These are phyloP conservation scores for Eumaeus atala DNA, from an alignment of 1,140 invertebrate genomes.

Conservation along the genomic window DNA sequence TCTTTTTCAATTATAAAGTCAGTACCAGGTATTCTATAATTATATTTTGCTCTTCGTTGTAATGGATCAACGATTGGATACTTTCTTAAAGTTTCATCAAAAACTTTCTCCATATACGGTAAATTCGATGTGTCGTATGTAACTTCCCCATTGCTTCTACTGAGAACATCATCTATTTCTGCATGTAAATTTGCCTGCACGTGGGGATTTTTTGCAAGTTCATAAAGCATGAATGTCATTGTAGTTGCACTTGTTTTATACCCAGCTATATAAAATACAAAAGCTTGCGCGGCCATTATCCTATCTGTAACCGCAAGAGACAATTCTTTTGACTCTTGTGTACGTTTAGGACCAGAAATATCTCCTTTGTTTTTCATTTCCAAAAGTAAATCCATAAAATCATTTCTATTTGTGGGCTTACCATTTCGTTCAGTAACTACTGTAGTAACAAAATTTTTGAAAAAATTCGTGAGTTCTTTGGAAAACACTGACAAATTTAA, in stretches of 20 bases:
- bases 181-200: not conserved
- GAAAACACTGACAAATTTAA: constrained; percentile 32
- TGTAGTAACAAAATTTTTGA: constrained; percentile 23
- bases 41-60: not conserved
- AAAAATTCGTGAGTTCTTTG: constrained; percentile 25
- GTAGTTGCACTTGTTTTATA: constrained; percentile 1
- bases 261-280: not conserved
- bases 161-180: not conserved
- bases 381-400: constrained; percentile 16
- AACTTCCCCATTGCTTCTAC: not conserved
- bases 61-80: constrained; percentile 1
- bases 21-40: not conserved
- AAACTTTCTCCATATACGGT: constrained; percentile 2
- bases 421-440: constrained; percentile 7
- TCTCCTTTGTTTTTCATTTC: constrained; percentile 9
- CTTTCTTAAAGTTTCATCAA: not conserved
- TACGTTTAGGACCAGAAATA: not conserved
- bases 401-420: constrained; percentile 7
- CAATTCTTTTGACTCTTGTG: not conserved
- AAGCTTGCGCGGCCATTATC: not conserved
- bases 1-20: not conserved
- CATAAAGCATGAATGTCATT: constrained; percentile 1
- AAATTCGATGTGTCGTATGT: not conserved
- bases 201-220: not conserved
- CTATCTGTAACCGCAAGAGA: not conserved